Evolutionary conservation across 1,140 invertebrate species (phyloP).

Genomic region (Trialeurodes vaporariorum): DNA sequence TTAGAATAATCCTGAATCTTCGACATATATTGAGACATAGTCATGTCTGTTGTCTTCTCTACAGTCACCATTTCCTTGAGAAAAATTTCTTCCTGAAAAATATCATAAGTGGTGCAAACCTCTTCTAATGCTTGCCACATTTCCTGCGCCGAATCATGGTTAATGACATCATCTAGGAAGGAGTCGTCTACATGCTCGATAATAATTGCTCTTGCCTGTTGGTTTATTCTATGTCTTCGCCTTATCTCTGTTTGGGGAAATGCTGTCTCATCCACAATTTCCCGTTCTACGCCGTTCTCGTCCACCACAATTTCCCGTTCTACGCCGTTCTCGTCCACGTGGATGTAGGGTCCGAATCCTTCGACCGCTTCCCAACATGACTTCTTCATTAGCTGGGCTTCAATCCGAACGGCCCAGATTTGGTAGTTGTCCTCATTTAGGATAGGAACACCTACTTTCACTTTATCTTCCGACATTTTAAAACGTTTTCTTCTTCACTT

Average conservation of each 20-base stretch:
- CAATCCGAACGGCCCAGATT: not conserved
- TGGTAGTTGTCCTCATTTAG: not conserved
- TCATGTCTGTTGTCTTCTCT: not conserved
- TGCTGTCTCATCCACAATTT: not conserved
- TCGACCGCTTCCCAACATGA: not conserved
- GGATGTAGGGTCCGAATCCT: not conserved
- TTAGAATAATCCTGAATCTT: not conserved
- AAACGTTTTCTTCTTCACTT: too few relatives aligned
- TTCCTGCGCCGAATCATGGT: not conserved
- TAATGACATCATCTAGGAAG: not conserved
- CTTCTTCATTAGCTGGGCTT: not conserved
- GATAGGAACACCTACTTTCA: not conserved
- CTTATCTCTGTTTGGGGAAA: not conserved
- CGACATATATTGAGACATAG: not conserved
- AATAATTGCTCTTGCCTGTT: not conserved
- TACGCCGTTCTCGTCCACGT: not conserved
- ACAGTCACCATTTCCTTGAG: not conserved
- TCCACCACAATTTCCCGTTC: not conserved
- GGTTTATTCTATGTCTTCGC: not conserved
- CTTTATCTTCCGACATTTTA: not conserved
- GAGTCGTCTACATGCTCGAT: not conserved
- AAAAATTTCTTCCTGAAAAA: not conserved
- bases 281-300: not conserved
- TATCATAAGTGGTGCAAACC: not conserved
- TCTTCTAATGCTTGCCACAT: not conserved